A percentile compares a stretch with the other conserved stretches of the same genome.
Evolutionary conservation across 1,140 invertebrate species (phyloP).

Genomic region (Nasonia giraulti): DNA sequence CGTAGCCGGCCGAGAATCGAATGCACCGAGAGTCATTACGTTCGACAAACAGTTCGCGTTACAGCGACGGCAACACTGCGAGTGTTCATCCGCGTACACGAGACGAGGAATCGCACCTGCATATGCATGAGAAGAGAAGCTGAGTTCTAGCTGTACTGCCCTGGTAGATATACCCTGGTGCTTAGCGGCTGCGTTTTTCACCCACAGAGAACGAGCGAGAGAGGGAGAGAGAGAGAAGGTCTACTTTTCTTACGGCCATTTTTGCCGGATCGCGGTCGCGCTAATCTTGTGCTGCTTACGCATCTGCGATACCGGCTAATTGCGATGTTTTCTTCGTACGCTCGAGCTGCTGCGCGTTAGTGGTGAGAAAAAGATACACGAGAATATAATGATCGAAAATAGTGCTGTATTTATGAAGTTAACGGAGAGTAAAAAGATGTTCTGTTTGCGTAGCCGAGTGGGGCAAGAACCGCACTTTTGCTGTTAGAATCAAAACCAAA

Average conservation of each 20-base stretch:
- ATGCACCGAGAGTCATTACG: slow-evolving; percentile 7
- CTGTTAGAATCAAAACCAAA: too few species aligned
- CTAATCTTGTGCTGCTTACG: neutral
- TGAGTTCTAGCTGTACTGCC: neutral
- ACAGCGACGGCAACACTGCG: neutral
- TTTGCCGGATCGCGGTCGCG: neutral
- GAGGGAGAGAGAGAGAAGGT: neutral
- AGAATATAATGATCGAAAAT: neutral
- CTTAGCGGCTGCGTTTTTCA: neutral
- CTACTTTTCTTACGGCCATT: neutral
- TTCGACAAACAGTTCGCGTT: slow-evolving; percentile 9
- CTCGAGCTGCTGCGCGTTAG: neutral
- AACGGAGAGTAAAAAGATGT: too few species aligned
- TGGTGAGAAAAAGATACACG: neutral
- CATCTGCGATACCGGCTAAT: neutral
- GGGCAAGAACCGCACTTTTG: neutral
- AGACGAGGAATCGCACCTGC: neutral
- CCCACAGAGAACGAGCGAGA: neutral
- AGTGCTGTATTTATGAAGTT: neutral
- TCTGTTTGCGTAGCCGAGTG: neutral
- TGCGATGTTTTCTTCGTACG: neutral
- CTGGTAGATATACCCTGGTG: neutral
- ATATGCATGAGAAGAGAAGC: neutral
- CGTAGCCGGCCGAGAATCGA: neutral
- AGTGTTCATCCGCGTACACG: neutral